Conservation (phyloP, 1,140 invertebrate genomes). For the Doryteuthis pealeii region DNA sequence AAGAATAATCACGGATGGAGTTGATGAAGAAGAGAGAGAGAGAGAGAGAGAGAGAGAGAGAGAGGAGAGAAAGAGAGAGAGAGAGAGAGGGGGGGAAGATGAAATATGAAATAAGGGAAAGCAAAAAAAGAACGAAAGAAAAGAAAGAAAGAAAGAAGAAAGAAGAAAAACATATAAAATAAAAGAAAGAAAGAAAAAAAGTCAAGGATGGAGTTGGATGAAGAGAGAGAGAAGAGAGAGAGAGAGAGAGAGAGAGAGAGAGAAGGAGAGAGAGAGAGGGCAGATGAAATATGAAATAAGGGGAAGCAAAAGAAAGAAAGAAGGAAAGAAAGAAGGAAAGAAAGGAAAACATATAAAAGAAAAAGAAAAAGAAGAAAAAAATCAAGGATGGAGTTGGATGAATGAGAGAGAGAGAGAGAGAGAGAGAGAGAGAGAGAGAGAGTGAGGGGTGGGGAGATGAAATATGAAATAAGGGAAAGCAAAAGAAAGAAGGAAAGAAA, state of each 20-base stretch:
- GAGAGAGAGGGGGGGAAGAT: too few species aligned
- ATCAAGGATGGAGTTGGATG: neutral
- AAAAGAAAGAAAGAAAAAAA: neutral
- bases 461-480: neutral
- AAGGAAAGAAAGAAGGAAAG: neutral
- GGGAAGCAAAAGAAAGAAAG: neutral
- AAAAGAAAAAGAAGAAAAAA: neutral
- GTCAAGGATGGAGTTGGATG: neutral
- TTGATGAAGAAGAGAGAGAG: neutral
- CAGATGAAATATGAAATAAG: neutral
- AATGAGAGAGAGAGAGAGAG: neutral
- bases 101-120: too few species aligned
- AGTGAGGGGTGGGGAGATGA: neutral
- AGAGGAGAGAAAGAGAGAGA: neutral
- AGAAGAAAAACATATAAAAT: neutral
- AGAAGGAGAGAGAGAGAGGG: neutral
- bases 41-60: neutral
- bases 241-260: neutral
- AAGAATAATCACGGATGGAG: too few species aligned
- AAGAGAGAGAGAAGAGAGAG: neutral
- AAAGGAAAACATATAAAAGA: neutral
- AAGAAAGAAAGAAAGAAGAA: neutral
- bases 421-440: neutral
- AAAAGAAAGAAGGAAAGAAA: neutral
- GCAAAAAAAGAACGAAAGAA: neutral